phyloP scores from a whole-genome alignment of 2,113 vertebrate genomes.

The Seriola quinqueradiata region DNA sequence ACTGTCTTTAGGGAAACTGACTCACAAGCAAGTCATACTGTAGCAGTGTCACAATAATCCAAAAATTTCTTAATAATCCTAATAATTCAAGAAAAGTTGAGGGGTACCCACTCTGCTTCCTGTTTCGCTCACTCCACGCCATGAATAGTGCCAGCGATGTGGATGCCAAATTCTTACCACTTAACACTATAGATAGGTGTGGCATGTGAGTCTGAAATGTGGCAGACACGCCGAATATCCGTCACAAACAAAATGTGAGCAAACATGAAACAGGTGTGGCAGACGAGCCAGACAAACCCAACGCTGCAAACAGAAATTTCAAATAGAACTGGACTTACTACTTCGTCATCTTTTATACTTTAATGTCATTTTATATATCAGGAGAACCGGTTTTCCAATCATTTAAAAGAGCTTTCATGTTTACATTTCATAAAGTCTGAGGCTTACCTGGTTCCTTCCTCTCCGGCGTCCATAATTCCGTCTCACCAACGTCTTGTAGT shows the following conservation, averaged over 20 bases:
- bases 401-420: not conserved
- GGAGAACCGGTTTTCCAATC: not conserved
- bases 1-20: not conserved
- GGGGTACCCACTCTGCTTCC: not conserved
- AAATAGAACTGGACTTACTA: not conserved
- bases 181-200: not conserved
- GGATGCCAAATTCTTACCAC: not conserved
- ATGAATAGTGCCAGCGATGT: not conserved
- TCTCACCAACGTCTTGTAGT: constrained; percentile 96
- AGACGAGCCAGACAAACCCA: not conserved
- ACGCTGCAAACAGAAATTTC: not conserved
- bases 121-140: not conserved
- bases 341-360: not conserved
- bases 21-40: constrained; percentile 4
- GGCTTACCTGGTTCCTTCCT: constrained; percentile 94
- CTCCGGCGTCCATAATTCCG: constrained; percentile 95
- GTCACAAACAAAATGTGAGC: not conserved
- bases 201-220: not conserved
- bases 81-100: not conserved
- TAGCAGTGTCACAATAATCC: constrained; percentile 2
- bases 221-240: not conserved
- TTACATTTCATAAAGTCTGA: not conserved
- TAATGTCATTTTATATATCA: not conserved
- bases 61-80: not conserved
- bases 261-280: constrained; percentile 22